phyloP scores from a whole-genome alignment of 2,888 invertebrate genomes.

The Drosophila recens region DNA sequence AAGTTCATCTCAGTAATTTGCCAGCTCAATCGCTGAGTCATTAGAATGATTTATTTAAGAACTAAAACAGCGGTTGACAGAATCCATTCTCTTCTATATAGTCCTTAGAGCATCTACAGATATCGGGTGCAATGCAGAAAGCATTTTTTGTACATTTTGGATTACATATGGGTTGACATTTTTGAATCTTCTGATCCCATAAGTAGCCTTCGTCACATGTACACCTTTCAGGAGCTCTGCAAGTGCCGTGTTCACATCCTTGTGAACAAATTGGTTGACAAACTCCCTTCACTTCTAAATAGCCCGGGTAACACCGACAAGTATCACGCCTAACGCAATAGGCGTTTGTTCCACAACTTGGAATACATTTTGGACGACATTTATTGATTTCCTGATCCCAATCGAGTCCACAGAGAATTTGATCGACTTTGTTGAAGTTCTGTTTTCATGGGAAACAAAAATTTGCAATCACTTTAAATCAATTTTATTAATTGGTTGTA shows the following conservation, averaged over 20 bases:
- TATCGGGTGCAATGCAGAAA: background rate
- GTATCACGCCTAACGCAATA: background rate
- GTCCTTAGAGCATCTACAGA: background rate
- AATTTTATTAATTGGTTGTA: background rate
- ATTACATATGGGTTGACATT: background rate
- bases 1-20: background rate
- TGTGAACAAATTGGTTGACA: background rate
- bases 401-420: too few species aligned
- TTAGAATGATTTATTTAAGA: too few species aligned
- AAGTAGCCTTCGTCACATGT: background rate
- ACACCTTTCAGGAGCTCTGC: conserved; percentile 1
- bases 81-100: background rate
- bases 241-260: too few species aligned
- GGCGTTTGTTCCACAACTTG: background rate
- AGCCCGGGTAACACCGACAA: background rate
- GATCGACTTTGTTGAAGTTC: background rate
- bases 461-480: background rate
- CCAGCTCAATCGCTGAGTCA: too few species aligned
- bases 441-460: background rate
- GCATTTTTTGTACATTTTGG: too few species aligned
- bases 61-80: conserved; percentile 2
- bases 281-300: background rate
- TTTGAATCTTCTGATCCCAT: background rate
- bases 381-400: background rate
- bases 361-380: background rate